Evolutionary conservation across 2,797 vertebrate species (phyloP).

Genomic region (Gouania willdenowi): DNA sequence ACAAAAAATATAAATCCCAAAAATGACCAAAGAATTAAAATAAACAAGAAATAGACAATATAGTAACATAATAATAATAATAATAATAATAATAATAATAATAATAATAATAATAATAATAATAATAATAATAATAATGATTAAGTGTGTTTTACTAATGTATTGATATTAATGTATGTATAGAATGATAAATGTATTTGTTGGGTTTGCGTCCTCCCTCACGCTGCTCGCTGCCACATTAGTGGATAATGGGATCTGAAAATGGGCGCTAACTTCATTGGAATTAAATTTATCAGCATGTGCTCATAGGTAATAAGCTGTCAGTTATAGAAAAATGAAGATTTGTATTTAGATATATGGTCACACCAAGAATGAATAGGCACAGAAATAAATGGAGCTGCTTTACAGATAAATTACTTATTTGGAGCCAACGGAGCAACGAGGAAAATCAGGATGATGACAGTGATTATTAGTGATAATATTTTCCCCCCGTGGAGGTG

Average conservation of each 20-base stretch:
- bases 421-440: conserved; percentile 75
- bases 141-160: no score
- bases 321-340: conserved; percentile 84
- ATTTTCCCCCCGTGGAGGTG: conserved; percentile 62
- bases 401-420: conserved; percentile 80
- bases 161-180: no score
- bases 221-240: conserved; percentile 69
- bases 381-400: conserved; percentile 79
- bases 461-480: conserved; percentile 75
- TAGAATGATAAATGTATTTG: no score
- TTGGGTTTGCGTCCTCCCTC: conserved; percentile 53
- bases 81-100: neutral
- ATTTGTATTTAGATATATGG: conserved; percentile 87
- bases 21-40: no score
- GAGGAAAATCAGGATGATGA: conserved; percentile 71
- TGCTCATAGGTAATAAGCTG: conserved; percentile 84
- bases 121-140: neutral
- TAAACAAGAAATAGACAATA: neutral
- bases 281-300: conserved; percentile 83
- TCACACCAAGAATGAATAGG: conserved; percentile 79
- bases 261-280: conserved; percentile 80
- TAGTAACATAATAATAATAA: no score
- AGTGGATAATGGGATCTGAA: conserved; percentile 78
- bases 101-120: conserved; percentile 1
- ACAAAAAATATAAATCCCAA: no score